Evolutionary conservation across 2,797 vertebrate species (phyloP), one percentile per base, ranked within the genome.

Genomic region (Otolemur crassicaudatus): DNA sequence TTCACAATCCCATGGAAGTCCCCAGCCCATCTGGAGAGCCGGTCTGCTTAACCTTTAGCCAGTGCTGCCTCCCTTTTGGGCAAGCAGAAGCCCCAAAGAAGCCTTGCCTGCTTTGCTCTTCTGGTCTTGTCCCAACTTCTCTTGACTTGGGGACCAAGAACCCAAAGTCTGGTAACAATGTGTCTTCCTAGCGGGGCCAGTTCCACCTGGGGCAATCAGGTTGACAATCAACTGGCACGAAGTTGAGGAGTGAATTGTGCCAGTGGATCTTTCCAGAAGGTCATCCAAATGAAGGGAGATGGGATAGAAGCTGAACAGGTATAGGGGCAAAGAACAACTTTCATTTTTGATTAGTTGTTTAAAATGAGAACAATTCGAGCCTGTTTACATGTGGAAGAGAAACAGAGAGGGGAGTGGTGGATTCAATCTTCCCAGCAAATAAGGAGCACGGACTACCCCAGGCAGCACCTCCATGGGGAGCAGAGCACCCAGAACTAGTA

Each of bases 151-250:
- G 53, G 53, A 56, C 53, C 53, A 56, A 56, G 53, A 56, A 56
- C 16, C 53, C 53, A 19, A 56, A 56, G 53, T 56, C 53, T 56
- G 53, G 53, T 56, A 6, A 56, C 53, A 56, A 20, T 77, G 46
- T 19, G 4, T 19, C n/a, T 17, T 84, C 75, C 56, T 31, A 27
- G 6, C 37, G 2, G n/a, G 12, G 19, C 29, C 60, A 19, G 17
- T 34, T 76, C 58, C 9, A 1, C 2, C 8, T 25, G 58, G 75
- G 3, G 67, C 2, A 1, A 14, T 9, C 34, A 31, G 43, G 46
- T 60, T 7, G 5, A 34, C 31, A 31, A 14, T 3, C 37, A n/a
- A 11, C 16, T 8, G 46, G 65, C 22, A 0, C 1, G 16, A 23
- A 4, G 67, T 16, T 14, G 25, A 69, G 13, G 4, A 25, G 7